phyloP scores from a whole-genome alignment of 30 jellyfish, hydroid and myxozoan genomes.

The Pseudorhiza aurosa region DNA sequence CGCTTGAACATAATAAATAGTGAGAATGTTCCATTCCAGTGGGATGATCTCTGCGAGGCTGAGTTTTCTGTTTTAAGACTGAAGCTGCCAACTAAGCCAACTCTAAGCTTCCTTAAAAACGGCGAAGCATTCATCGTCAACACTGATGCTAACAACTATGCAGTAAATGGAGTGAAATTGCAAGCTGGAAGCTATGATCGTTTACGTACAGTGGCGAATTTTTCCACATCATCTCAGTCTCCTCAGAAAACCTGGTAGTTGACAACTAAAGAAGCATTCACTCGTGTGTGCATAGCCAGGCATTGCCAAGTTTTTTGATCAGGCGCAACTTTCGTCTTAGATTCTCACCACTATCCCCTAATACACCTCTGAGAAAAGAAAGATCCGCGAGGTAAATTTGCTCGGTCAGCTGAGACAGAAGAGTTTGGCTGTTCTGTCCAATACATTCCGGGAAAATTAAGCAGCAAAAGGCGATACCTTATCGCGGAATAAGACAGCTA shows the following conservation, averaged over 20 bases:
- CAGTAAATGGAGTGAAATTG: conserved; percentile 46
- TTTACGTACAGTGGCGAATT: conserved; percentile 56
- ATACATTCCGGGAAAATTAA: conserved; percentile 27
- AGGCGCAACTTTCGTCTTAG: conserved; percentile 15
- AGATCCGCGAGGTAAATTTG: conserved; percentile 39
- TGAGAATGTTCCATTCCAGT: conserved; percentile 37
- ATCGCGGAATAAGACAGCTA: conserved; percentile 25
- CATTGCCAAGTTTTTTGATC: conserved; percentile 44
- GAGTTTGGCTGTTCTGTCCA: conserved; percentile 8
- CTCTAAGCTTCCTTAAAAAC: conserved; percentile 23
- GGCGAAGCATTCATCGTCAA: conserved; percentile 49
- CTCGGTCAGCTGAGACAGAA: too few species aligned
- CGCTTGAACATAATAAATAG: conserved; percentile 49
- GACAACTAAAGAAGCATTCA: conserved; percentile 52
- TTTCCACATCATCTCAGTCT: conserved; percentile 35
- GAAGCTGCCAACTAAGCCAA: conserved; percentile 50
- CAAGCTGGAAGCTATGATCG: conserved; percentile 14
- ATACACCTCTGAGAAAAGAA: conserved; percentile 20
- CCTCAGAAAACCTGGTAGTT: conserved; percentile 52
- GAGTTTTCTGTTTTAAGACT: conserved; percentile 25
- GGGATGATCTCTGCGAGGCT: conserved; percentile 46
- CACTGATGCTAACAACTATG: conserved; percentile 51
- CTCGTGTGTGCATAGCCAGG: conserved; percentile 33
- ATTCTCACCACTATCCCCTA: conserved; percentile 24
- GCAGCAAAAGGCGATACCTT: too few species aligned